phyloP scores from a whole-genome alignment of 2,113 vertebrate genomes.

The Callospermophilus lateralis region DNA sequence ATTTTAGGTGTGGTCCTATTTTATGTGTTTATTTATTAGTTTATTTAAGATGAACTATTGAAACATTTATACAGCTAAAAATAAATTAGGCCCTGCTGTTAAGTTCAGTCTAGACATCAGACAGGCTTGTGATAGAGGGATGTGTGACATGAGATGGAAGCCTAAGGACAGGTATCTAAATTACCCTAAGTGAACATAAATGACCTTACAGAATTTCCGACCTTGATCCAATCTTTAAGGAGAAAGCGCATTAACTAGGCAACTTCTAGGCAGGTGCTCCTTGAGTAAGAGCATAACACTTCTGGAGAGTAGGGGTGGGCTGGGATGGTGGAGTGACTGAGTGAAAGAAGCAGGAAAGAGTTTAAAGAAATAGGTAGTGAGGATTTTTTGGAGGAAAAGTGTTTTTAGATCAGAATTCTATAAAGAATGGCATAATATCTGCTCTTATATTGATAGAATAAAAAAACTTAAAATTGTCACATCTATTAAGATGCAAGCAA shows the following conservation, averaged over 20 bases:
- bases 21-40: background rate
- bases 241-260: background rate
- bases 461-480: background rate
- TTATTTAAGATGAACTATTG: slow-evolving; percentile 12
- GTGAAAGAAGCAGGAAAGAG: background rate
- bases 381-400: background rate
- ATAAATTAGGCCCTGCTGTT: background rate
- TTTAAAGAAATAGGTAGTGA: background rate
- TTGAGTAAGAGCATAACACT: background rate
- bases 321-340: background rate
- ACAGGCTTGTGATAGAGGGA: background rate
- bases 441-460: background rate
- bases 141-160: background rate
- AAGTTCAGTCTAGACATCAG: background rate
- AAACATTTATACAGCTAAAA: background rate
- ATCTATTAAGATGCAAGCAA: background rate
- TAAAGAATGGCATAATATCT: background rate
- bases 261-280: background rate
- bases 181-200: background rate
- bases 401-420: background rate
- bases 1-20: background rate
- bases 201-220: background rate
- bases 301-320: background rate
- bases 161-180: background rate
- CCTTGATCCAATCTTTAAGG: background rate